Percentiles rank a stretch among this genome's conserved stretches.
Conservation (phyloP, 2,888 invertebrate species). For the Erpobdella octoculata region DNA sequence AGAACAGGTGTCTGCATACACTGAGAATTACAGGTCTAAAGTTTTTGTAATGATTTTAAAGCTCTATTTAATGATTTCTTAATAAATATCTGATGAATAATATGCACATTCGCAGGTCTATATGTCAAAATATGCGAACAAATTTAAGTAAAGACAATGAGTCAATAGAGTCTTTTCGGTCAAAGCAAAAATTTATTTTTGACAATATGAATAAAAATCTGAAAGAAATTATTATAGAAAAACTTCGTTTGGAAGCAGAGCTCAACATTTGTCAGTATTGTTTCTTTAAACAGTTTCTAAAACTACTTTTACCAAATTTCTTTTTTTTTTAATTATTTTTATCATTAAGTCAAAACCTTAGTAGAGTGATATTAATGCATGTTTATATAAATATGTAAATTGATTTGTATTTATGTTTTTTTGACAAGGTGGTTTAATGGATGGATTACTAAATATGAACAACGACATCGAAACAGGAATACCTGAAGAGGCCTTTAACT, state of each 20-base stretch:
- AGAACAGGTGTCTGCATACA: neutral
- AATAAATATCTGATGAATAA: no score
- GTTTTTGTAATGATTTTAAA: no score
- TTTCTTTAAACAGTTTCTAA: neutral
- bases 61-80: no score
- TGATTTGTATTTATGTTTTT: neutral
- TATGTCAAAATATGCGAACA: neutral
- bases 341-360: no score
- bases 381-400: neutral
- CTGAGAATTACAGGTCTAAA: constrained; percentile 7
- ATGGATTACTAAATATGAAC: neutral
- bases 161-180: constrained; percentile 43
- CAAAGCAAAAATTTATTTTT: constrained; percentile 40
- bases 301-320: neutral
- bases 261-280: constrained; percentile 40
- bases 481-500: constrained; percentile 47
- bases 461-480: constrained; percentile 42
- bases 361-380: no score
- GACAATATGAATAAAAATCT: constrained; percentile 43
- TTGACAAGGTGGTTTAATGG: neutral
- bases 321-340: neutral
- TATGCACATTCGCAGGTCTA: no score
- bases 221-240: constrained; percentile 43
- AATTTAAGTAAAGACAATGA: neutral
- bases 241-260: constrained; percentile 44